Base-by-base conservation (phyloP, 2,797 vertebrate species). In the Tadarida brasiliensis region DNA sequence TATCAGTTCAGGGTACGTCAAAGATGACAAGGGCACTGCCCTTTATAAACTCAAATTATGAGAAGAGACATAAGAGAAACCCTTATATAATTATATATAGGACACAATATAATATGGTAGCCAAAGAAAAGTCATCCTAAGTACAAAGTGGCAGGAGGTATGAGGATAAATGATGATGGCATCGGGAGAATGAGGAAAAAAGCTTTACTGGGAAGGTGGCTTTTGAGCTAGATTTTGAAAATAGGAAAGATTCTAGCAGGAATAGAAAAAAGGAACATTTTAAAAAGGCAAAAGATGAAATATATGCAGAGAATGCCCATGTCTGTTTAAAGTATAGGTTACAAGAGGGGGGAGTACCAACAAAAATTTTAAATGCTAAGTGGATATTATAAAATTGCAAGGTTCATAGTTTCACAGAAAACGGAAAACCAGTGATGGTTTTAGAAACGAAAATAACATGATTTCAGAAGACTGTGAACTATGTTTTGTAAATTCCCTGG, bases 161-260 rank as follows among this genome's bases (percentile, higher is more conserved):
- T 44, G 1, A 91, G 57, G n/a, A 63, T 49, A 87, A 67, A 67
- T 74, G 67, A 86, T 74, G 57, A 81, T 8, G 19, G 19, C 26
- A 35, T 2, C 30, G 44, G 54, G 68, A 70, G 14, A 89, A 71
- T 47, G 7, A 95, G 17, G 35, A 68, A 30, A 90, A 77, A 70
- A 1, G 74, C 16, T 80, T 85, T 70, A 51, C 14, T 87, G 24
- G 15, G 20, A 9, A 16, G 54, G 22, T 82, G 19, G 12, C 85
- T 94, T 90, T 87, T 92, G 44, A 83, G 24, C 83, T 10, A 83
- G n/a, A 47, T 49, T 84, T 78, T 90, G 44, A 87, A 94, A 90
- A 54, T 78, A n/a, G 33, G 44, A 56, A 91, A 28, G 51, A 95
- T 90, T 67, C 39, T 59, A 22, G n/a, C 7, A 91, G 85, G 11